Conservation (phyloP, 2,888 invertebrate genomes). For the Melinaea marsaeus region DNA sequence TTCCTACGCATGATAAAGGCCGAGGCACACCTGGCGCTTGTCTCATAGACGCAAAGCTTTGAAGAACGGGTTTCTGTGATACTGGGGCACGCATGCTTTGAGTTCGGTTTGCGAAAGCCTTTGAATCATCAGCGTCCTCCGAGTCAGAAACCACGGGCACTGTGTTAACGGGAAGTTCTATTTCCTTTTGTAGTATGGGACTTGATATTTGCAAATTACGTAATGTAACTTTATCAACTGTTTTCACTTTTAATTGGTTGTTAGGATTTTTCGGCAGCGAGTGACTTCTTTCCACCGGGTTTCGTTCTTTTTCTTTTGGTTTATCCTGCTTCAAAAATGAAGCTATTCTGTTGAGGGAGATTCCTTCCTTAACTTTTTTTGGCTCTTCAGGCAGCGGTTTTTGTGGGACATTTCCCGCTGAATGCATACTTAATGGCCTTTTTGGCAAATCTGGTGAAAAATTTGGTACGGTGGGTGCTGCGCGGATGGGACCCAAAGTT, state of each 20-base stretch:
- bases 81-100: conserved; percentile 87
- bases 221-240: conserved; percentile 83
- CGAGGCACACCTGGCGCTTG: conserved; percentile 81
- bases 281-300: conserved; percentile 74
- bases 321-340: conserved; percentile 84
- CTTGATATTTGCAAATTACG: conserved; percentile 89
- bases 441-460: conserved; percentile 60
- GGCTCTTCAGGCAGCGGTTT: conserved; percentile 73
- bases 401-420: conserved; percentile 52
- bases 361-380: conserved; percentile 77
- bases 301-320: conserved; percentile 71
- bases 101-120: conserved; percentile 83
- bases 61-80: conserved; percentile 79
- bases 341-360: conserved; percentile 84
- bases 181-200: conserved; percentile 86
- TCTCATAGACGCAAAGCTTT: conserved; percentile 90
- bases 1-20: conserved; percentile 84
- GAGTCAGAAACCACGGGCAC: conserved; percentile 78
- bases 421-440: conserved; percentile 74
- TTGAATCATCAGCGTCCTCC: conserved; percentile 74
- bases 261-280: conserved; percentile 78
- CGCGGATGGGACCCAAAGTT: conserved; percentile 78
- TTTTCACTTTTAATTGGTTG: conserved; percentile 80
- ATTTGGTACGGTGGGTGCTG: conserved; percentile 76
- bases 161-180: conserved; percentile 77